phyloP scores from a whole-genome alignment of 2,888 invertebrate genomes.

The Anticlea derivata region DNA sequence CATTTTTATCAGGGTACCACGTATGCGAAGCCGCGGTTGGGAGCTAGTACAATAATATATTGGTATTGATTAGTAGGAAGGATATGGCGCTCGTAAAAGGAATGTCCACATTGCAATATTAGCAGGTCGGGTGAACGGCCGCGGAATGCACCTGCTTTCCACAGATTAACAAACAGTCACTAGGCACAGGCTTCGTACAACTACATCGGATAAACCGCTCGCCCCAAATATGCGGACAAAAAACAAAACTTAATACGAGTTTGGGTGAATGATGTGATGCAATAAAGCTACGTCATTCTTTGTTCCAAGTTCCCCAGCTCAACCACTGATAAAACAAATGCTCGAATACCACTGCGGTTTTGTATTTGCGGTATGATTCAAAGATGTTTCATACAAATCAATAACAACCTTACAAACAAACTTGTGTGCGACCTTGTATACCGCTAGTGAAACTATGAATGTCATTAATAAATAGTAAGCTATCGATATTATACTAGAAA shows the following conservation, averaged over 20 bases:
- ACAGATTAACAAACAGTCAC: conserved; percentile 38
- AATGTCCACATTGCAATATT: conserved; percentile 51
- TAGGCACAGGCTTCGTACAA: conserved; percentile 10
- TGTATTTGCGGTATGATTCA: too few species aligned
- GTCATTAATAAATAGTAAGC: neutral
- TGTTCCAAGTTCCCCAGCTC: too few species aligned
- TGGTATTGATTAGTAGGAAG: neutral
- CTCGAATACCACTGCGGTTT: too few species aligned
- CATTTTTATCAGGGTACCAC: too few species aligned
- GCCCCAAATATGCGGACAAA: conserved; percentile 71
- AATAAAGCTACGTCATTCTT: conserved; percentile 19
- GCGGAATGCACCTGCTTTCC: conserved; percentile 66
- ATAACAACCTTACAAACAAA: too few species aligned
- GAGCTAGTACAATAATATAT: too few species aligned
- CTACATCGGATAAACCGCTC: conserved; percentile 51
- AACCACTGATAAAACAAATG: too few species aligned
- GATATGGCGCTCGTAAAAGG: conserved; percentile 40
- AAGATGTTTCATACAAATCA: too few species aligned
- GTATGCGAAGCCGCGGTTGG: too few species aligned
- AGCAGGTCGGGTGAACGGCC: conserved; percentile 66
- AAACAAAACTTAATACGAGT: conserved; percentile 54
- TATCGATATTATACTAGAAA: conserved; percentile 3
- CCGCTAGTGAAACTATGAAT: neutral
- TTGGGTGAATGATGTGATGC: conserved; percentile 41
- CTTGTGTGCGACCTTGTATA: neutral